Base-by-base conservation (phyloP, 2,113 vertebrate genomes). In the Callipepla californica region DNA sequence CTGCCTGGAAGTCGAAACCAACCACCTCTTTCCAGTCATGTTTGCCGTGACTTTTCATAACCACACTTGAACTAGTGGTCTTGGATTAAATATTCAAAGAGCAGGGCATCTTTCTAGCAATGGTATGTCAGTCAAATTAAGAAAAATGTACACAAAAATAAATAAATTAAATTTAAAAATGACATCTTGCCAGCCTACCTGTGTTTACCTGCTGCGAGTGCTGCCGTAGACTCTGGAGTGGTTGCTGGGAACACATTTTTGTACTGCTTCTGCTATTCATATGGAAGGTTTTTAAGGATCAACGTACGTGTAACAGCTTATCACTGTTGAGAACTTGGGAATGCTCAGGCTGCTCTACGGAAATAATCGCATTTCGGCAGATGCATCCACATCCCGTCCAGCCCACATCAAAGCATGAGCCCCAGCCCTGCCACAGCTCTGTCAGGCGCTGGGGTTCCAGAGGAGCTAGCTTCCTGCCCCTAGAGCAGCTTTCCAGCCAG, bases 81-180 rank as follows among this genome's bases (percentile, higher is more conserved):
- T 85, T 55, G 85, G 69, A 82, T 94, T 58, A 90, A 92, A 65
- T 94, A 92, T 77, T 91, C 81, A 87, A 94, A 94, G 87, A 97
- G 85, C 92, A 94, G 92, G 84, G 94, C 96, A 87, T 95, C 94
- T 94, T 95, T 76, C 94, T 80, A 80, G 93, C 92, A 62, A 91
- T 88, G 96, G 90, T 96, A 92, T 97, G 94, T 95, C 94, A 66
- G 94, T 95, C 68, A 36, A 91, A 89, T 95, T 87, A 77, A 81
- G 53, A 90, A 85, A 96, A 95, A 94, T 97, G 97, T 98, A 97
- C 96, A 96, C 96, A 89, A 72, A 91, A 97, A 96, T 95, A 97
- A 98, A 98, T 96, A 95, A 96, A 94, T 92, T 90, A 94, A 83
- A 85, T 96, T 93, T 5, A 80, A 95, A 97, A 97, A 89, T 8